phyloP scores from a whole-genome alignment of 1,140 invertebrate species.

The Lucilia sericata region DNA sequence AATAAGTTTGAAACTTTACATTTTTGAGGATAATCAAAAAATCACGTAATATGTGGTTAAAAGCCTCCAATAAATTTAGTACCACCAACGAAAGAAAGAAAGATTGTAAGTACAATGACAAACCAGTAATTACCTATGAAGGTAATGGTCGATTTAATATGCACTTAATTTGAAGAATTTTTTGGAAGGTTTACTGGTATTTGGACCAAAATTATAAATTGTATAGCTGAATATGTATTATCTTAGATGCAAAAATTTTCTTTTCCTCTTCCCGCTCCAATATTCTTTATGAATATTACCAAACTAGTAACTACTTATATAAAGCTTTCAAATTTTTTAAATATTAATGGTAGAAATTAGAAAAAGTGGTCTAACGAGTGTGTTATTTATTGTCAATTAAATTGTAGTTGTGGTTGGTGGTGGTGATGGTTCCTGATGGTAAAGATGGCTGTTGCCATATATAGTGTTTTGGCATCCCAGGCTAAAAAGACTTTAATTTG shows the following conservation, averaged over 20 bases:
- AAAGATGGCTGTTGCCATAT: background rate
- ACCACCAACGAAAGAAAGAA: conserved; percentile 8
- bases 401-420: conserved; percentile 5
- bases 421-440: background rate
- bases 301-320: too few relatives aligned
- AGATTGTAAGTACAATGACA: background rate
- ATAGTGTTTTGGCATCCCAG: conserved; percentile 8
- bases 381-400: conserved; percentile 17
- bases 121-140: background rate
- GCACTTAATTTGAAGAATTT: too few relatives aligned
- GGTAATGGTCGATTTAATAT: background rate
- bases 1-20: background rate
- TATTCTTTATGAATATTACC: too few relatives aligned
- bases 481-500: conserved; percentile 21
- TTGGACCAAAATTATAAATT: too few relatives aligned
- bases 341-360: background rate
- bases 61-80: background rate
- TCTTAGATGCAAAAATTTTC: too few relatives aligned
- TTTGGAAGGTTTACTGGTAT: too few relatives aligned
- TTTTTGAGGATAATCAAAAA: conserved; percentile 4
- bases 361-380: conserved; percentile 14
- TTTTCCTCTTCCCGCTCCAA: too few relatives aligned
- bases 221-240: too few relatives aligned
- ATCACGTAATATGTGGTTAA: conserved; percentile 1
- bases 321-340: background rate